Conservation (phyloP, 2,888 invertebrate species). For the Metacarcinus magister region DNA sequence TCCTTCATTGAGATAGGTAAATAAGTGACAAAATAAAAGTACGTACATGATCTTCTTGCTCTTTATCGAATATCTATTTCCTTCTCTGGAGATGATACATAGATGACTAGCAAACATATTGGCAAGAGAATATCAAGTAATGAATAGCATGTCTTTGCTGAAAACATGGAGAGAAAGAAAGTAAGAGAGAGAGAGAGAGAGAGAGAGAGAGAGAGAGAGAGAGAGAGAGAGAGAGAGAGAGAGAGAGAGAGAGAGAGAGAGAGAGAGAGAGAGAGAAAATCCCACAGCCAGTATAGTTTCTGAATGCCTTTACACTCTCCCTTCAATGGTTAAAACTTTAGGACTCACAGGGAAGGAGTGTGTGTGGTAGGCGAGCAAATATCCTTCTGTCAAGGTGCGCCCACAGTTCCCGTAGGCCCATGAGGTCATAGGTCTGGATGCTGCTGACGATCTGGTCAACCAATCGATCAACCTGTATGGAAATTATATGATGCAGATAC, state of each 20-base stretch:
- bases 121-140: too few relatives aligned
- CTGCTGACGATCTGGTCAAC: conserved; percentile 89
- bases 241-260: conserved; percentile 3
- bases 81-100: too few relatives aligned
- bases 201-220: background rate
- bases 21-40: background rate
- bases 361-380: conserved; percentile 94
- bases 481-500: background rate
- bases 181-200: background rate
- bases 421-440: conserved; percentile 91
- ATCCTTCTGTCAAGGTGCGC: conserved; percentile 93
- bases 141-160: too few relatives aligned
- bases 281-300: too few relatives aligned
- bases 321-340: background rate
- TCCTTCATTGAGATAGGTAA: background rate
- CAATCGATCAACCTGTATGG: conserved; percentile 86
- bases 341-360: conserved; percentile 85
- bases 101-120: too few relatives aligned
- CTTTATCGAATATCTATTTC: too few relatives aligned
- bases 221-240: conserved; percentile 19
- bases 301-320: background rate
- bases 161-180: background rate
- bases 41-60: too few relatives aligned
- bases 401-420: conserved; percentile 94
- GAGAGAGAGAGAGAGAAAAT: background rate